These are phyloP conservation scores for Lasius platythorax DNA, from an alignment of 2,888 invertebrate species.

Conservation along the genomic window DNA sequence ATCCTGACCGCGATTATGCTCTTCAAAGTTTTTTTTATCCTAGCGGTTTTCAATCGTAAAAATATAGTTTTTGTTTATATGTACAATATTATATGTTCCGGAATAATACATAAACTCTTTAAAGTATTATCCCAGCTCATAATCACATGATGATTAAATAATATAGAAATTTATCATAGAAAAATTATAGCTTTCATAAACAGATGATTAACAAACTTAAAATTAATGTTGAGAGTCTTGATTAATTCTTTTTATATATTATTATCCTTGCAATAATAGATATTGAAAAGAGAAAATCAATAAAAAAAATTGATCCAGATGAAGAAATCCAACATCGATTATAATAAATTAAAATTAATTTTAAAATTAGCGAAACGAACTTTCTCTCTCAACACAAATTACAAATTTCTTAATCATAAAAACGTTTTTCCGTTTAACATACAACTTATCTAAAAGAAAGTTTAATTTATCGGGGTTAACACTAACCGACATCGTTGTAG, in stretches of 20 bases:
- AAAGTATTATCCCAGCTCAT: neutral
- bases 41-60: neutral
- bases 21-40: neutral
- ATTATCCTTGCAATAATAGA: neutral
- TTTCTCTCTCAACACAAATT: neutral
- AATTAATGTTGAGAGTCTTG: neutral
- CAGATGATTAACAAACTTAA: neutral
- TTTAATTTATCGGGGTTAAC: constrained; percentile 42
- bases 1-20: neutral
- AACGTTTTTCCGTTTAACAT: neutral
- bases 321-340: neutral
- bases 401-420: constrained; percentile 8
- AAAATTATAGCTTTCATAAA: neutral
- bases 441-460: constrained; percentile 5
- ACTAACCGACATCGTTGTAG: constrained; percentile 21
- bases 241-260: neutral
- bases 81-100: neutral
- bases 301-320: neutral
- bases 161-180: neutral
- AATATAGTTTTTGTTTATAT: neutral
- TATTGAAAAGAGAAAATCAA: neutral
- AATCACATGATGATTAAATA: neutral
- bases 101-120: neutral
- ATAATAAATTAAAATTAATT: neutral
- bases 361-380: neutral